Evolutionary conservation across 2,797 vertebrate species (phyloP), one percentile per base, ranked within the genome.

Genomic region (Otolemur crassicaudatus): DNA sequence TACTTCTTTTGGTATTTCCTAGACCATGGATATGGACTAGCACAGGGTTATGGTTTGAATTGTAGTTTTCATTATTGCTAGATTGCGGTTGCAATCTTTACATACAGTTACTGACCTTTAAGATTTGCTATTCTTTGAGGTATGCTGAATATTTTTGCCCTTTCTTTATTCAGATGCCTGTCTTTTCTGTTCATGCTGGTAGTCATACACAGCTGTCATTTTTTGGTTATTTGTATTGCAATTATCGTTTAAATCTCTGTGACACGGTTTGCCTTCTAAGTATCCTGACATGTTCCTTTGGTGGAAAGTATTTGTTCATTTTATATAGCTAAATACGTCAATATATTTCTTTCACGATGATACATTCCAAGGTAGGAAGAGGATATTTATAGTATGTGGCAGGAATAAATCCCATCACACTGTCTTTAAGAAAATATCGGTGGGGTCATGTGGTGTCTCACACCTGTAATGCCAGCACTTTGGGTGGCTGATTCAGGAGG

Each of bases 51-150:
- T 91, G 49, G 27, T n/a, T 65, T 90, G 40, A 81, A 90, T 60
- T 93, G 90, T 63, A 91, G 49, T 81, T 82, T 85, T 87, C 40
- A 34, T 34, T 22, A 86, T 90, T 87, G 81, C 20, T 85, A 61
- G 49, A 84, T 49, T 14, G 25, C 84, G 16, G 6, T 60, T 83
- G 13, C 19, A 43, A 23, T 63, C 22, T 92, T 91, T 88, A 88
- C 79, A 77, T 63, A 91, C 40, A 84, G 9, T 56, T 87, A 84
- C 2, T 49, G 31, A 49, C 56, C 84, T 79, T 88, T 31, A 37
- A 43, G 27, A 80, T 73, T 85, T 60, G 31, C 23, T 63, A 4
- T 72, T 61, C 72, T 72, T 56, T 27, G 29, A 82, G 87, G 17
- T 2, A 11, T 49, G 25, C 69, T 87, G 37, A 83, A 81, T 4